These are phyloP conservation scores for Montipora capricornis DNA, from an alignment of 64 coral and sea anemone species.

Conservation along the genomic window DNA sequence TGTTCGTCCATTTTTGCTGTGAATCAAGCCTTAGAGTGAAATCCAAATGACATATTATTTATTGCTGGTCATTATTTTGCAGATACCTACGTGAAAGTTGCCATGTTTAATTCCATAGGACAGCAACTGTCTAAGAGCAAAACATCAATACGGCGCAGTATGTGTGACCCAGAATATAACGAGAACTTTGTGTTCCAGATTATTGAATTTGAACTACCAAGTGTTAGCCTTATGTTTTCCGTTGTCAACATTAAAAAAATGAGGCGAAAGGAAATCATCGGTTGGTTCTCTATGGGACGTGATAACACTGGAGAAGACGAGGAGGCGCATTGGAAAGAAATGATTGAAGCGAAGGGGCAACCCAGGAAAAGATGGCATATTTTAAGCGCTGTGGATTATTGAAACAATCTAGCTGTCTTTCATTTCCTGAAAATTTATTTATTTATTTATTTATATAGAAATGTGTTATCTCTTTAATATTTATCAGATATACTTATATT, in stretches of 20 bases:
- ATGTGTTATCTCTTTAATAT: not conserved
- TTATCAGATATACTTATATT: not conserved
- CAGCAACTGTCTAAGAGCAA: conserved; percentile 99
- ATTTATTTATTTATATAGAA: not conserved
- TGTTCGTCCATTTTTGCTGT: not conserved
- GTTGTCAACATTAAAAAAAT: conserved; percentile 99
- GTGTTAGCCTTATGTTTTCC: conserved; percentile 99
- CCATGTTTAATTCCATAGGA: conserved; percentile 99
- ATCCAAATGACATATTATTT: not conserved
- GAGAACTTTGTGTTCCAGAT: conserved; percentile 99
- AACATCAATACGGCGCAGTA: conserved; percentile 98
- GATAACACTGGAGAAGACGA: conserved; percentile 98
- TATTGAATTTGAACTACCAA: conserved; percentile 99
- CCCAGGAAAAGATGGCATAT: conserved; percentile 94
- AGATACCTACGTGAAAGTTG: conserved; percentile 99
- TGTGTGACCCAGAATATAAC: conserved; percentile 98
- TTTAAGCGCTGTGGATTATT: conserved; percentile 97
- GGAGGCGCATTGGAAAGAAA: conserved; percentile 96
- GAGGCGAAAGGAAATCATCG: conserved; percentile 97
- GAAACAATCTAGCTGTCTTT: not conserved
- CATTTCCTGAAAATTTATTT: not conserved
- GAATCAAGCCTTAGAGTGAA: not conserved
- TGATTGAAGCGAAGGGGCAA: conserved; percentile 90
- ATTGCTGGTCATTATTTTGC: not conserved
- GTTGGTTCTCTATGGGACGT: conserved; percentile 98